Percentiles rank a stretch among this genome's conserved stretches.
Evolutionary conservation across 2,797 vertebrate genomes (phyloP).

Genomic region (Cetoscarus ocellatus): DNA sequence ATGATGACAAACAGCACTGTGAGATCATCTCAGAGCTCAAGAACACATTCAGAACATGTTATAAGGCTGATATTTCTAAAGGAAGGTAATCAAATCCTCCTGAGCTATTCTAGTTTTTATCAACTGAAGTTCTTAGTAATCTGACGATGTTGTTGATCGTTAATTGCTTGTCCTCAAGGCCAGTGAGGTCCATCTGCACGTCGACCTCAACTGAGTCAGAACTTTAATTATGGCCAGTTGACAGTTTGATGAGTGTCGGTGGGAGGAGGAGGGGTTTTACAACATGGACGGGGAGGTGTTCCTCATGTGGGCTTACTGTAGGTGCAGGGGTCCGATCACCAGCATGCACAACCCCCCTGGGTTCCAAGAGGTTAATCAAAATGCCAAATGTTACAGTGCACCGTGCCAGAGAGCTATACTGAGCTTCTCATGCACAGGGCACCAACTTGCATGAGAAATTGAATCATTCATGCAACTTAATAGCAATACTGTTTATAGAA

Average conservation of each 20-base stretch:
- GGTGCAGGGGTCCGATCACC: constrained; percentile 19
- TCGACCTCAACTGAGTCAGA: constrained; percentile 42
- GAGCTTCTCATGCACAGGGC: constrained; percentile 40
- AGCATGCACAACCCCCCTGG: constrained; percentile 17
- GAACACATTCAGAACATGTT: neutral
- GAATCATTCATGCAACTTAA: constrained; percentile 47
- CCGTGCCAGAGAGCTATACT: constrained; percentile 43
- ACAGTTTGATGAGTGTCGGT: constrained; percentile 78
- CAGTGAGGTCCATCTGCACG: constrained; percentile 5
- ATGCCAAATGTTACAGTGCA: constrained; percentile 73
- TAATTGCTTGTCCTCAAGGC: constrained; percentile 16
- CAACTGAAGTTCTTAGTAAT: neutral
- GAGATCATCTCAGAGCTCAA: constrained; percentile 13
- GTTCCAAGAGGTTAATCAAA: constrained; percentile 69
- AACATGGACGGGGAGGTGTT: constrained; percentile 28
- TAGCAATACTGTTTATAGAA: constrained; percentile 5
- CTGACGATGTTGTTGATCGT: neutral
- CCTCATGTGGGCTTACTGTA: constrained; percentile 25
- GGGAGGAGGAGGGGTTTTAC: constrained; percentile 20
- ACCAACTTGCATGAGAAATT: constrained; percentile 43
- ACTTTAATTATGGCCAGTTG: constrained; percentile 81
- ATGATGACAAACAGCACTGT: constrained; percentile 12
- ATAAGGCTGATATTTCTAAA: neutral
- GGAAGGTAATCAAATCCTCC: neutral
- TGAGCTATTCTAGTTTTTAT: neutral